A percentile compares a stretch with the other conserved stretches of the same genome.
Conservation (phyloP, 2,797 vertebrate genomes). For the Lepus townsendii region DNA sequence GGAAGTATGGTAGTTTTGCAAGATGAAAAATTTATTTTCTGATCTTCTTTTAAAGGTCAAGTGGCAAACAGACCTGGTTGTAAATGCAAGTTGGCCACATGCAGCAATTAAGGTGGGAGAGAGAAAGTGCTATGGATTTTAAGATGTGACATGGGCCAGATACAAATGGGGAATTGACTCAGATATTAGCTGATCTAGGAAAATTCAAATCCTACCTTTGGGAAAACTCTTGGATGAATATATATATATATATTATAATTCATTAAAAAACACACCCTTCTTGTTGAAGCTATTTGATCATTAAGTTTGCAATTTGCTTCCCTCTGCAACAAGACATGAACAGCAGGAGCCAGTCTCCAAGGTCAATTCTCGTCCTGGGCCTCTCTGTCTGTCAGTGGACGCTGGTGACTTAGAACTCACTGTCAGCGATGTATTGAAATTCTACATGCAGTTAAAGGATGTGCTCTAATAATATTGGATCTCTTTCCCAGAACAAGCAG, state of each 20-base stretch:
- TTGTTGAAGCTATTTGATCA: constrained; percentile 33
- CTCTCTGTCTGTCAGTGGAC: neutral
- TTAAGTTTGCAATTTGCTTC: constrained; percentile 37
- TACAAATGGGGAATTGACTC: neutral
- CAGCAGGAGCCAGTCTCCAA: neutral
- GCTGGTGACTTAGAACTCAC: neutral
- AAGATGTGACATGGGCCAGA: constrained; percentile 16
- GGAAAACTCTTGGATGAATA: constrained; percentile 56
- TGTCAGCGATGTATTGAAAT: constrained; percentile 51
- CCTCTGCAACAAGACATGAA: neutral
- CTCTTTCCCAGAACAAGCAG: constrained; percentile 9
- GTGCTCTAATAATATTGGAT: neutral
- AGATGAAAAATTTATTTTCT: constrained; percentile 75
- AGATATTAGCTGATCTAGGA: constrained; percentile 70
- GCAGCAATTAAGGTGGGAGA: constrained; percentile 31
- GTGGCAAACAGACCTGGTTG: constrained; percentile 72
- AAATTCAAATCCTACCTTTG: constrained; percentile 61
- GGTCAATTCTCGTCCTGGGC: neutral
- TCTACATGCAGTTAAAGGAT: constrained; percentile 58
- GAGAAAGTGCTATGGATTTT: constrained; percentile 27
- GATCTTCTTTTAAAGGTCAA: constrained; percentile 76
- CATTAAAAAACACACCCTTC: neutral
- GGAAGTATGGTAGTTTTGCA: constrained; percentile 64
- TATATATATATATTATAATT: constrained; percentile 43
- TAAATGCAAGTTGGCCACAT: constrained; percentile 57